Evolutionary conservation across 2,797 vertebrate genomes (phyloP).

Genomic region (Girardinus metallicus): DNA sequence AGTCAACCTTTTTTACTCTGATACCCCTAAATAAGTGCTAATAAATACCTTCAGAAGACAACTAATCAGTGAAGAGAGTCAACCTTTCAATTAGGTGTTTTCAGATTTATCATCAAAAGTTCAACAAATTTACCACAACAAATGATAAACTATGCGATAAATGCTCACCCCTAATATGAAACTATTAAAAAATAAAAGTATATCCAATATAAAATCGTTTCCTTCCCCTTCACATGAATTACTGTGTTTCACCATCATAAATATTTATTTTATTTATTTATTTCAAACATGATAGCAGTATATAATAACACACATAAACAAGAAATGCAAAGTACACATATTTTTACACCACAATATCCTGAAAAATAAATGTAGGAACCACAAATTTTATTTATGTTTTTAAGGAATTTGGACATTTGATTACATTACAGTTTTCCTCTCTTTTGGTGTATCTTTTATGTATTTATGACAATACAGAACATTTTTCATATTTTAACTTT

Average conservation of each 20-base stretch:
- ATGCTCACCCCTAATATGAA: too few relatives aligned
- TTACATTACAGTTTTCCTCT: too few relatives aligned
- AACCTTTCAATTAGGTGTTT: neutral
- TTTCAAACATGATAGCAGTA: too few relatives aligned
- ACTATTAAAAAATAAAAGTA: too few relatives aligned
- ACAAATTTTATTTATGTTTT: neutral
- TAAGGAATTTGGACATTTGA: neutral
- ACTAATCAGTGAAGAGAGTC: neutral
- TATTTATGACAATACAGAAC: neutral
- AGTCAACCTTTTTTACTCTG: neutral
- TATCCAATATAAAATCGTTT: neutral
- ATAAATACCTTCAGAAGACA: neutral
- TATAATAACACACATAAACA: too few relatives aligned
- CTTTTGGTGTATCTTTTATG: neutral
- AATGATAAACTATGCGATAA: too few relatives aligned
- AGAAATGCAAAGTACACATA: too few relatives aligned
- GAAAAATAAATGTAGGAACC: neutral
- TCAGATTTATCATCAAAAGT: neutral
- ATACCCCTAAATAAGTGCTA: neutral
- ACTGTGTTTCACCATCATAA: neutral
- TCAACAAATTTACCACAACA: too few relatives aligned
- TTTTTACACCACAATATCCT: neutral
- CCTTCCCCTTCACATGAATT: neutral
- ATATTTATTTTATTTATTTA: neutral
- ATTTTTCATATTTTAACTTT: slow-evolving; percentile 1